Evolutionary conservation across 2,113 vertebrate species (phyloP).

Genomic region (Pelecanus crispus): DNA sequence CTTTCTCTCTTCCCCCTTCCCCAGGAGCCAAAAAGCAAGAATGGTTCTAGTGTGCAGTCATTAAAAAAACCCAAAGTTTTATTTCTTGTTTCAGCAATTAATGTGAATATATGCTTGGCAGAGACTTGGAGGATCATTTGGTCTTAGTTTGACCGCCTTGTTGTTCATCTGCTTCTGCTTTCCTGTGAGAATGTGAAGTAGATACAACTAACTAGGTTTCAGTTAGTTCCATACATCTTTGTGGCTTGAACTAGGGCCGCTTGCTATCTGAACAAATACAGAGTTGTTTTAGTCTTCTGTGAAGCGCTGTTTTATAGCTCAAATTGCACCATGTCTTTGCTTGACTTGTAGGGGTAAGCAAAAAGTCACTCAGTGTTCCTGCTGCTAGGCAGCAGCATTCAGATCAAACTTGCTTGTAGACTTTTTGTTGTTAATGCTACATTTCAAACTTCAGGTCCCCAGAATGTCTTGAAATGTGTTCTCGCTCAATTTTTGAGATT

Average conservation of each 20-base stretch:
- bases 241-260: rapidly evolving
- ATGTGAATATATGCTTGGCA: not conserved
- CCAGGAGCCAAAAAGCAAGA: not conserved
- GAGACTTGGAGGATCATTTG: not conserved
- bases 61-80: not conserved
- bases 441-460: not conserved
- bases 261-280: not conserved
- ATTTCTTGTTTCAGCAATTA: not conserved
- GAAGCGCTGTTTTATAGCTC: rapidly evolving
- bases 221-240: rapidly evolving
- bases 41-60: not conserved
- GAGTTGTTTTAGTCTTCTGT: not conserved
- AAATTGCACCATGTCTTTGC: not conserved
- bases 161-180: not conserved
- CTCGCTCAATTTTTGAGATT: not conserved
- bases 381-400: not conserved
- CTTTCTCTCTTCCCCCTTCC: not conserved
- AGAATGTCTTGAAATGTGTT: not conserved
- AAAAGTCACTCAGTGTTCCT: not conserved
- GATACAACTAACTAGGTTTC: not conserved
- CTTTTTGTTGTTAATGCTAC: not conserved
- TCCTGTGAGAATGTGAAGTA: not conserved
- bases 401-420: not conserved
- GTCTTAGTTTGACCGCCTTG: not conserved
- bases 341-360: not conserved